A percentile compares a stretch with the other conserved stretches of the same genome.
These are phyloP conservation scores for Sebastes wilsoni DNA, from an alignment of 2,797 vertebrate species.

Conservation along the genomic window DNA sequence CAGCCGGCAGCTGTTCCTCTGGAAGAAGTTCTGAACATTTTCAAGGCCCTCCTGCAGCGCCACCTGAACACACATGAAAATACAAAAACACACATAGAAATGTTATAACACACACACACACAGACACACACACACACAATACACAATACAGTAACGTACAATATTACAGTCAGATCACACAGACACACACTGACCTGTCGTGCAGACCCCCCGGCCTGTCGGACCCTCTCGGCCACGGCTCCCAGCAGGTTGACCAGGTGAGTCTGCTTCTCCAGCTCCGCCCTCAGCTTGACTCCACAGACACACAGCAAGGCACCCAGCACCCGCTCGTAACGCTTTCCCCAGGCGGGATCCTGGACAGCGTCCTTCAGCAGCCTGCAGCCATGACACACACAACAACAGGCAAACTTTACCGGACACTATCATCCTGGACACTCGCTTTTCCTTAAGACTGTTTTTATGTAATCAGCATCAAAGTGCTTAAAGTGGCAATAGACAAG, in stretches of 20 bases:
- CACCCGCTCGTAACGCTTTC: conserved; percentile 88
- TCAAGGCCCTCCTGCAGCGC: conserved; percentile 94
- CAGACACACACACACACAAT: conserved; percentile 6
- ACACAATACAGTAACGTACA: neutral
- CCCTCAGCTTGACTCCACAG: conserved; percentile 89
- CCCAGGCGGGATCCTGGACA: conserved; percentile 89
- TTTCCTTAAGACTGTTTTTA: neutral
- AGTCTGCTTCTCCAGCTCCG: conserved; percentile 92
- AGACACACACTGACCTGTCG: conserved; percentile 86
- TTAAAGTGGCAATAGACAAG: neutral
- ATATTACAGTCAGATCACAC: neutral
- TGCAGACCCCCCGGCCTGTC: conserved; percentile 89
- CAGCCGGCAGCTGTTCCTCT: conserved; percentile 90
- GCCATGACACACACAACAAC: neutral
- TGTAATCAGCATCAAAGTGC: neutral
- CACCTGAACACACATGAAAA: conserved; percentile 55
- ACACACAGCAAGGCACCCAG: conserved; percentile 93
- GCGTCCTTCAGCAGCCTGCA: conserved; percentile 95
- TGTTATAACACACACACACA: conserved; percentile 1
- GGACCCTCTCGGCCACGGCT: conserved; percentile 93
- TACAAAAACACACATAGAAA: neutral
- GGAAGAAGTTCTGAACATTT: conserved; percentile 91
- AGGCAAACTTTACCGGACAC: neutral
- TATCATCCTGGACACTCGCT: neutral
- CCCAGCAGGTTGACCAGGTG: conserved; percentile 91